A percentile compares a stretch with the other conserved stretches of the same genome.
Evolutionary conservation across 2,113 vertebrate genomes (phyloP).

Genomic region (Chiloscyllium plagiosum): DNA sequence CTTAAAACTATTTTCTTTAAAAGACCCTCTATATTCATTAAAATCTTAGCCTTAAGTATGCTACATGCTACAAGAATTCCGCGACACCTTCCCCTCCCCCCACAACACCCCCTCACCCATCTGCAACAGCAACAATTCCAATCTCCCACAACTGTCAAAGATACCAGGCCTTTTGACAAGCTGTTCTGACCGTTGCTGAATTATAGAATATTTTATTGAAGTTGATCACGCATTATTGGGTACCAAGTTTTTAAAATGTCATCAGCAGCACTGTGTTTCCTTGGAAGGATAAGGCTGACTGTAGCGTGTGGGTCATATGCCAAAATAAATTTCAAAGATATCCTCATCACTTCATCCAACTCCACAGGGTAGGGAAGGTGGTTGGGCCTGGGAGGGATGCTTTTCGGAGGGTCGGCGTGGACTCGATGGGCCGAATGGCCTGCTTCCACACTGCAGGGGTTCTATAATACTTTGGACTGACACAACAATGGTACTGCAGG

Average conservation of each 20-base stretch:
- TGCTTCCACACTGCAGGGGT: no score
- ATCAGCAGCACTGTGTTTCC: background rate
- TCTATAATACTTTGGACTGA: background rate
- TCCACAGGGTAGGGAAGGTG: background rate
- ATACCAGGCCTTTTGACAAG: background rate
- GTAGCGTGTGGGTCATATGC: background rate
- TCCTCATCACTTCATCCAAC: background rate
- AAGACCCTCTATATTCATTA: no score
- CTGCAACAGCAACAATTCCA: no score
- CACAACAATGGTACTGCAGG: background rate
- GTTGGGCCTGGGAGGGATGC: no score
- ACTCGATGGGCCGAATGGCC: no score
- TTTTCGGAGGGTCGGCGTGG: no score
- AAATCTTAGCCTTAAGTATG: no score
- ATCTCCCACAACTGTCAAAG: no score
- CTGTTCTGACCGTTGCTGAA: background rate
- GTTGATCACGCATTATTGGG: background rate
- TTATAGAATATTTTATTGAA: background rate
- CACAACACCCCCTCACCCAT: no score
- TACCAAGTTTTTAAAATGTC: background rate
- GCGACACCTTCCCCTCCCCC: no score
- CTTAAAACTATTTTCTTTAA: no score
- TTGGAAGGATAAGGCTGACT: background rate
- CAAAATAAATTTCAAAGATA: background rate
- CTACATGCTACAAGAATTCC: no score